A percentile compares a stretch with the other conserved stretches of the same genome.
These are phyloP conservation scores for Anarrhichthys ocellatus DNA, from an alignment of 2,113 vertebrate genomes.

Conservation along the genomic window DNA sequence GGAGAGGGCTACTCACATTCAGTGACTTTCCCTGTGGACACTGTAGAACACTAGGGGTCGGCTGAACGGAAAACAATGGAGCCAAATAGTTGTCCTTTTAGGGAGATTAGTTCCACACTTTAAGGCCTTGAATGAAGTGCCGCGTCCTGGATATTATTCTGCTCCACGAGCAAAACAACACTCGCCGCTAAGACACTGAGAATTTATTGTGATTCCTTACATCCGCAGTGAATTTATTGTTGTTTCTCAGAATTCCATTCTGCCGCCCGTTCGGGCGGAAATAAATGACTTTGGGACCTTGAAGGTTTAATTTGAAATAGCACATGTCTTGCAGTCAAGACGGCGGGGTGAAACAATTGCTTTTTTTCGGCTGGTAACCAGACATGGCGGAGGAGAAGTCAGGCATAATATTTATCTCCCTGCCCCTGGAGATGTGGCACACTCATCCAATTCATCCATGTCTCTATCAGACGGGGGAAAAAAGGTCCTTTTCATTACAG, in stretches of 20 bases:
- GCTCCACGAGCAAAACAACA: conserved; percentile 73
- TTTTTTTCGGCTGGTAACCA: conserved; percentile 74
- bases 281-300: conserved; percentile 85
- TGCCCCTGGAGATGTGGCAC: conserved; percentile 78
- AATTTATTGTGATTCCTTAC: conserved; percentile 82
- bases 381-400: conserved; percentile 68
- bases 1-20: conserved; percentile 57
- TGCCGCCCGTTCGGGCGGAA: conserved; percentile 77
- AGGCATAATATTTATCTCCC: conserved; percentile 81
- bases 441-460: conserved; percentile 77
- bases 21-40: conserved; percentile 65
- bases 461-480: conserved; percentile 71
- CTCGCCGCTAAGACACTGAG: conserved; percentile 66
- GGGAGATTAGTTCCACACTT: conserved; percentile 82
- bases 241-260: conserved; percentile 76
- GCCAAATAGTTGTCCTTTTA: conserved; percentile 71
- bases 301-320: conserved; percentile 85
- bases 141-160: conserved; percentile 78
- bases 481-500: conserved; percentile 80
- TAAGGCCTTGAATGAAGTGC: conserved; percentile 76
- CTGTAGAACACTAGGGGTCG: conserved; percentile 66
- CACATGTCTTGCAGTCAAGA: conserved; percentile 79
- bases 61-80: conserved; percentile 73
- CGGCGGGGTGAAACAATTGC: conserved; percentile 83
- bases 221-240: conserved; percentile 83